Percentiles rank a stretch among this genome's conserved stretches.
Evolutionary conservation across 1,140 invertebrate species (phyloP).

Genomic region (Ylistrum balloti): DNA sequence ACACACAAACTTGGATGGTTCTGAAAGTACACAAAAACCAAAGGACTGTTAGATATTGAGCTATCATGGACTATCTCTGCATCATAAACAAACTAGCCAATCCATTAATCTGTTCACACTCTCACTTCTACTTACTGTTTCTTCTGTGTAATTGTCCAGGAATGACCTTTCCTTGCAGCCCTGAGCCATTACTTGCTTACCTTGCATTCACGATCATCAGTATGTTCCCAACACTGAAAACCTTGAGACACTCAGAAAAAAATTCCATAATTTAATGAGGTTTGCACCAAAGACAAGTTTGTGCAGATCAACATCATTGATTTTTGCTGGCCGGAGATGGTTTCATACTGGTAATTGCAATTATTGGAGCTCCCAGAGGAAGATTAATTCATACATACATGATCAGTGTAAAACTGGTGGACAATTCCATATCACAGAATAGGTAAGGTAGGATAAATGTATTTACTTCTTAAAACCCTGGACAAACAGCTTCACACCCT

Average conservation of each 20-base stretch:
- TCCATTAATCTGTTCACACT: background rate
- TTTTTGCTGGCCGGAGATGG: slow-evolving; percentile 31
- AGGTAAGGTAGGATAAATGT: background rate
- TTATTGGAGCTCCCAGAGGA: slow-evolving; percentile 24
- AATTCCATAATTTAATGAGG: slow-evolving; percentile 23
- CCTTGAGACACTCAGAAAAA: slow-evolving; percentile 9
- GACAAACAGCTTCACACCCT: background rate
- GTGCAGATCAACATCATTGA: slow-evolving; percentile 27
- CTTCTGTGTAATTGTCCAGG: background rate
- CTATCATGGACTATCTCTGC: background rate
- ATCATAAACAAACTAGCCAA: background rate
- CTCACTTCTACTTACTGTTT: background rate
- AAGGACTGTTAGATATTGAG: slow-evolving; percentile 13
- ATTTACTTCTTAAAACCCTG: too few species aligned
- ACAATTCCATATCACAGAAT: background rate
- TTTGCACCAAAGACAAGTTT: slow-evolving; percentile 34
- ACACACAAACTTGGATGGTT: slow-evolving; percentile 96
- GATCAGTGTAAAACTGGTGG: slow-evolving; percentile 24
- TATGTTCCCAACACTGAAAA: background rate
- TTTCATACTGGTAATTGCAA: slow-evolving; percentile 28
- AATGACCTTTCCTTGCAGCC: background rate
- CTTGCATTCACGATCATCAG: background rate
- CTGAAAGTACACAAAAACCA: slow-evolving; percentile 87
- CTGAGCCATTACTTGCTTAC: background rate
- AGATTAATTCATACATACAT: slow-evolving; percentile 36